phyloP scores from a whole-genome alignment of 2,797 vertebrate species.

The Hippocampus kuda region DNA sequence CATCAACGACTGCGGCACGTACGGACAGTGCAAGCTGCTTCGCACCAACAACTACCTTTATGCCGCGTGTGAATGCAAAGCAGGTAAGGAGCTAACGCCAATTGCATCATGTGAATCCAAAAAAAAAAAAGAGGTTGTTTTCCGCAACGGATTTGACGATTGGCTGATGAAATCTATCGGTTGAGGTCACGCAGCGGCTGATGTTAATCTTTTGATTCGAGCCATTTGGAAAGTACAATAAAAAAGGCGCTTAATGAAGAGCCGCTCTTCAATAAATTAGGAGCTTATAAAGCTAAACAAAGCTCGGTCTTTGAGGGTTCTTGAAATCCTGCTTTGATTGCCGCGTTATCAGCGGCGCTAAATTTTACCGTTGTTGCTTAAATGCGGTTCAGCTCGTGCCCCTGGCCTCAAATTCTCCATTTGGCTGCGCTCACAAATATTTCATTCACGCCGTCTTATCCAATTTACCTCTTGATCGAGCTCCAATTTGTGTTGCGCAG shows the following conservation, averaged over 20 bases:
- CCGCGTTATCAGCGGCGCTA: slow-evolving; percentile 38
- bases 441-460: slow-evolving; percentile 46
- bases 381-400: slow-evolving; percentile 43
- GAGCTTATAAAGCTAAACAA: slow-evolving; percentile 56
- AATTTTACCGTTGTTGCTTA: slow-evolving; percentile 17
- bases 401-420: slow-evolving; percentile 40
- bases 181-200: slow-evolving; percentile 13
- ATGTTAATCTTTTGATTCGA: slow-evolving; percentile 44
- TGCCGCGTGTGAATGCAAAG: slow-evolving; percentile 96
- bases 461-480: slow-evolving; percentile 37
- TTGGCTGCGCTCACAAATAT: slow-evolving; percentile 40
- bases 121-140: slow-evolving; percentile 1
- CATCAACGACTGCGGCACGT: slow-evolving; percentile 92
- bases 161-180: slow-evolving; percentile 20
- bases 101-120: slow-evolving; percentile 1
- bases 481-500: slow-evolving; percentile 34
- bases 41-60: slow-evolving; percentile 97
- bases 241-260: slow-evolving; percentile 50
- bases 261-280: slow-evolving; percentile 58
- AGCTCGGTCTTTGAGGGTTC: slow-evolving; percentile 44
- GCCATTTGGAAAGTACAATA: slow-evolving; percentile 50
- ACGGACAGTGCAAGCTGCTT: slow-evolving; percentile 95
- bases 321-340: slow-evolving; percentile 53
- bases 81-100: slow-evolving; percentile 63
- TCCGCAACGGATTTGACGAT: slow-evolving; percentile 17